phyloP scores from a whole-genome alignment of 2,888 invertebrate genomes.

The Standfussiana lucernea region DNA sequence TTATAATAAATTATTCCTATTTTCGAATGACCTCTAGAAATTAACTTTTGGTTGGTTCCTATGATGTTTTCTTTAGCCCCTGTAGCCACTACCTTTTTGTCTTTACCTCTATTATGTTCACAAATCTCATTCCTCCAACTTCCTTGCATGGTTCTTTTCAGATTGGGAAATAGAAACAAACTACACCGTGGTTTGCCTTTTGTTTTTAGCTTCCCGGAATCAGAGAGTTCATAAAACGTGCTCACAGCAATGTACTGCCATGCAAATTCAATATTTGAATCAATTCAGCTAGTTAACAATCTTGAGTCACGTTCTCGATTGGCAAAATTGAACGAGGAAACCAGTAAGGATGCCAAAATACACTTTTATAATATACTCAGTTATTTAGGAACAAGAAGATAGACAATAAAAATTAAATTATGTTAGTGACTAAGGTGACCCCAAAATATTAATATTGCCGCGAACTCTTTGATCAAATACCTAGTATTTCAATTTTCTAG shows the following conservation, averaged over 20 bases:
- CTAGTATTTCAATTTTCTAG: conserved; percentile 85
- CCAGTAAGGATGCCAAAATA: background rate
- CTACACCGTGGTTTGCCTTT: too few species aligned
- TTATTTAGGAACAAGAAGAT: background rate
- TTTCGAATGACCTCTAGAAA: background rate
- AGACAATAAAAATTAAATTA: background rate
- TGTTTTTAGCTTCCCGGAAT: background rate
- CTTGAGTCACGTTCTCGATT: background rate
- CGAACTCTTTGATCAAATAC: conserved; percentile 7
- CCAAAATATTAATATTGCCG: background rate
- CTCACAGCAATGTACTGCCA: background rate
- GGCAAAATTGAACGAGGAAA: background rate
- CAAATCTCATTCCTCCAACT: background rate
- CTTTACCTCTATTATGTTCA: background rate
- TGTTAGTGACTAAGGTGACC: background rate
- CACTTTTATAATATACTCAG: background rate
- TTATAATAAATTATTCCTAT: background rate
- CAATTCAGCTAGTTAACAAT: conserved; percentile 8
- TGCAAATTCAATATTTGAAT: background rate
- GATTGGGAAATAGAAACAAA: background rate
- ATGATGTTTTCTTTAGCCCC: background rate
- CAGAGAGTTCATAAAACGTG: background rate
- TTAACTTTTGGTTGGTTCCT: background rate
- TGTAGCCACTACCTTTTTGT: background rate
- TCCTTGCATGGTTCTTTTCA: background rate